Percentiles rank a stretch among this genome's conserved stretches.
Evolutionary conservation across 2,888 invertebrate genomes (phyloP).

Genomic region (Chaetoderma sp.): DNA sequence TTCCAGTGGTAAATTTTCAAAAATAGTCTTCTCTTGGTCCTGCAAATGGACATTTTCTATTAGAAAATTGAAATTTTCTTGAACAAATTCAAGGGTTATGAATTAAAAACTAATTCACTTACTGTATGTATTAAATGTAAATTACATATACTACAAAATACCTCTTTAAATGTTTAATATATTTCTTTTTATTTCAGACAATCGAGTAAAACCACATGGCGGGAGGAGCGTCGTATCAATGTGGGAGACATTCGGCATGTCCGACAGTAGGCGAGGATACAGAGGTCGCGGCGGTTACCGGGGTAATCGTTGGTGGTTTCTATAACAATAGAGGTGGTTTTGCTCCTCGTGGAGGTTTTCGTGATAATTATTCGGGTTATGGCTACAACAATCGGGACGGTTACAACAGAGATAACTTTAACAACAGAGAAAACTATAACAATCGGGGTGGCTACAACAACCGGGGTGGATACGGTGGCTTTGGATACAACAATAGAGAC

Average conservation of each 20-base stretch:
- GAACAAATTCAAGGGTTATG: no score
- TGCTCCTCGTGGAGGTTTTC: constrained; percentile 32
- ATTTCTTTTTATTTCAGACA: not conserved
- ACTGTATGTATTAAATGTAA: no score
- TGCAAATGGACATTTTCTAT: no score
- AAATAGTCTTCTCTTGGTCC: no score
- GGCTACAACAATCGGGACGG: no score
- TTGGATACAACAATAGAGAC: constrained; percentile 30
- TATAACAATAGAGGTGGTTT: constrained; percentile 36
- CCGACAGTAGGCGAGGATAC: constrained; percentile 70
- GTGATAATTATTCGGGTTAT: not conserved
- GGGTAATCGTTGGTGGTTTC: constrained; percentile 38
- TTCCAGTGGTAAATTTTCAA: no score
- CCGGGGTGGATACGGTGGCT: constrained; percentile 36
- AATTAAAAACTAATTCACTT: no score
- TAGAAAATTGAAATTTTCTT: no score
- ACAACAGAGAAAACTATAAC: no score
- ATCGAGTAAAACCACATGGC: constrained; percentile 96
- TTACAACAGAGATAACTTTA: no score
- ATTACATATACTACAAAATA: no score
- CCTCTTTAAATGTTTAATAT: no score
- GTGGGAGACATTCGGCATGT: constrained; percentile 96
- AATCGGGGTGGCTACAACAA: constrained; percentile 45
- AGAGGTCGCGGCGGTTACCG: constrained; percentile 54
- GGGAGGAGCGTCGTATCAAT: constrained; percentile 94